Percentiles rank a stretch among this genome's conserved stretches.
Evolutionary conservation across 2,797 vertebrate genomes (phyloP).

Genomic region (Carapus acus): DNA sequence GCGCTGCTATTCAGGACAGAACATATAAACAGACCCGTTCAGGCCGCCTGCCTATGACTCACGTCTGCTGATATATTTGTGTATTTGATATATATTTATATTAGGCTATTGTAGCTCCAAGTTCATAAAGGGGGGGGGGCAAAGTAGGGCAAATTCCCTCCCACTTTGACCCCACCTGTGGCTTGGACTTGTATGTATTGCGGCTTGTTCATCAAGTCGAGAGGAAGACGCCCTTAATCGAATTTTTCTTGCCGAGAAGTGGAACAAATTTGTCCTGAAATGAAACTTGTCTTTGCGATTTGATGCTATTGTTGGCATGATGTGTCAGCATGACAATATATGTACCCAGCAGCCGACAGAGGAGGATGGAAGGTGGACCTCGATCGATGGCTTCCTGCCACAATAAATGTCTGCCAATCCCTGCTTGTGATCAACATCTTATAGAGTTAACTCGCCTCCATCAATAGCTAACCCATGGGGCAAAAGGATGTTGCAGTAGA

Average conservation of each 20-base stretch:
- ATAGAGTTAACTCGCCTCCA: conserved; percentile 34
- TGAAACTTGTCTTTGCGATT: no score
- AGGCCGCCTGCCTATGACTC: conserved; percentile 43
- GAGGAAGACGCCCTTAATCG: conserved; percentile 38
- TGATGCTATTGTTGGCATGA: no score
- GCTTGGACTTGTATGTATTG: not conserved
- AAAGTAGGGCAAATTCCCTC: no score
- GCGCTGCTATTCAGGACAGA: conserved; percentile 1
- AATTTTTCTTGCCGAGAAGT: conserved; percentile 3
- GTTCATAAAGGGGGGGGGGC: no score
- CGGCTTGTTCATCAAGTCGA: conserved; percentile 15
- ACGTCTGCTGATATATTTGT: conserved; percentile 17
- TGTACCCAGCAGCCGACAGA: conserved; percentile 33
- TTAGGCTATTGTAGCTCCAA: conserved; percentile 22
- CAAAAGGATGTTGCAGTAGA: conserved; percentile 41
- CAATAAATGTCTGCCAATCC: conserved; percentile 40
- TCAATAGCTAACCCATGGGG: conserved; percentile 38
- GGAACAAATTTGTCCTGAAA: conserved; percentile 40
- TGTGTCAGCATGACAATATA: conserved; percentile 41
- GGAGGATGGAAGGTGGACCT: conserved; percentile 21
- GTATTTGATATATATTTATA: conserved; percentile 12
- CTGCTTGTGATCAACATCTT: conserved; percentile 46
- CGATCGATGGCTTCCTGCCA: conserved; percentile 24
- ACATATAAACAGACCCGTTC: conserved; percentile 5
- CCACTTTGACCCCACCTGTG: not conserved